Evolutionary conservation across 1,140 invertebrate genomes (phyloP).

Genomic region (Araneus ventricosus): DNA sequence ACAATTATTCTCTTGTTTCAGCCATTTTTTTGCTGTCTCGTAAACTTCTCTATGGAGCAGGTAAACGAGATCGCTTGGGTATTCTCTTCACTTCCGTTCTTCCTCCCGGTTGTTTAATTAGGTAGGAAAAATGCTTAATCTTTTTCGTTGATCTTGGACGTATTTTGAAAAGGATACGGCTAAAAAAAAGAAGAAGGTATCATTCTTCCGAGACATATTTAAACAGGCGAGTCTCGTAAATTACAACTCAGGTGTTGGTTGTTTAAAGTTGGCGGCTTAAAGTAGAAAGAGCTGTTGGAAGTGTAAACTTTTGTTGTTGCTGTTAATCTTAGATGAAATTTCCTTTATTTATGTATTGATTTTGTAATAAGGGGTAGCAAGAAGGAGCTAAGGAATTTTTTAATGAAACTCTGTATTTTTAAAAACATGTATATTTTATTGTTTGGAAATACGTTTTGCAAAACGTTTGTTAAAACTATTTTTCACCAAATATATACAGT

Average conservation of each 20-base stretch:
- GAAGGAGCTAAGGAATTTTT: neutral
- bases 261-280: neutral
- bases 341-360: neutral
- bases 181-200: neutral
- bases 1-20: slow-evolving; percentile 13
- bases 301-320: neutral
- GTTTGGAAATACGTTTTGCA: too few relatives aligned
- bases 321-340: too few relatives aligned
- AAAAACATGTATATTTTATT: too few relatives aligned
- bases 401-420: too few relatives aligned
- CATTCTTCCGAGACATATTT: neutral
- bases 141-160: neutral
- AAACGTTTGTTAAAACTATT: too few relatives aligned
- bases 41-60: neutral
- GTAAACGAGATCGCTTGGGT: neutral
- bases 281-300: neutral
- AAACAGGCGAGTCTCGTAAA: neutral
- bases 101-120: slow-evolving; percentile 24
- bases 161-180: neutral
- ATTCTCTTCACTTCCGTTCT: neutral
- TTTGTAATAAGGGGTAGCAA: neutral
- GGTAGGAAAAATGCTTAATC: neutral
- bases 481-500: too few relatives aligned
- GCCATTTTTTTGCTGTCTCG: neutral
- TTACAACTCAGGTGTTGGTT: neutral